phyloP scores from a whole-genome alignment of 2,888 invertebrate genomes.

The Spatulosminthurus flaviceps region DNA sequence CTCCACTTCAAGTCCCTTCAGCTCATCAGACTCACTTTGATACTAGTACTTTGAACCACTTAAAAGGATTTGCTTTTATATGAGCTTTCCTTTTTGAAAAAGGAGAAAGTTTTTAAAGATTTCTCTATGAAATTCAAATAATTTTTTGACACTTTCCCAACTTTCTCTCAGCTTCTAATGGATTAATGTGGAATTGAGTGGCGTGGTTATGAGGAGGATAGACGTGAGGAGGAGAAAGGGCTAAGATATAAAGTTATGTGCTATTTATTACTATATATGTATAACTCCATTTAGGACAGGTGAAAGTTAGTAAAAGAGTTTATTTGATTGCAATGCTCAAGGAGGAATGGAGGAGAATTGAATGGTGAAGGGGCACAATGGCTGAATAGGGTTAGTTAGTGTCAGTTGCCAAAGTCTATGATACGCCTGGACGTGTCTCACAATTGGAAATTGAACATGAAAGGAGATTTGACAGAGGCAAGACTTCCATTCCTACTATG shows the following conservation, averaged over 20 bases:
- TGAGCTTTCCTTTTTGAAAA: no score
- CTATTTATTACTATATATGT: no score
- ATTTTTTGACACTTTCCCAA: no score
- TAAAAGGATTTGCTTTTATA: no score
- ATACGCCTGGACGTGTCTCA: neutral
- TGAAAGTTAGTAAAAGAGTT: constrained; percentile 47
- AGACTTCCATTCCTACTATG: no score
- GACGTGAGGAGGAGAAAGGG: neutral
- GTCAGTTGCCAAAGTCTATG: constrained; percentile 11
- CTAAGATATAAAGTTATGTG: no score
- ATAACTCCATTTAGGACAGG: neutral
- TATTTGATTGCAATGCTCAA: constrained; percentile 39
- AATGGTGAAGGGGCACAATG: constrained; percentile 37
- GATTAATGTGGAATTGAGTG: neutral
- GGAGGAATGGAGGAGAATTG: neutral
- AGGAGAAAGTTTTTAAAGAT: no score
- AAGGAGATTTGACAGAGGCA: neutral
- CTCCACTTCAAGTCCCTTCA: no score
- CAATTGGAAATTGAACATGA: neutral
- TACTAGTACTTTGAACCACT: no score
- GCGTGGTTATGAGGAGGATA: neutral
- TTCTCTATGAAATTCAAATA: no score
- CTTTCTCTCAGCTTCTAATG: no score
- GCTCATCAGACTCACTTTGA: no score
- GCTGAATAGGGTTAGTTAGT: constrained; percentile 51